Conservation (phyloP, 30 jellyfish, hydroid and myxozoan species). For the Turritopsis dohrnii region DNA sequence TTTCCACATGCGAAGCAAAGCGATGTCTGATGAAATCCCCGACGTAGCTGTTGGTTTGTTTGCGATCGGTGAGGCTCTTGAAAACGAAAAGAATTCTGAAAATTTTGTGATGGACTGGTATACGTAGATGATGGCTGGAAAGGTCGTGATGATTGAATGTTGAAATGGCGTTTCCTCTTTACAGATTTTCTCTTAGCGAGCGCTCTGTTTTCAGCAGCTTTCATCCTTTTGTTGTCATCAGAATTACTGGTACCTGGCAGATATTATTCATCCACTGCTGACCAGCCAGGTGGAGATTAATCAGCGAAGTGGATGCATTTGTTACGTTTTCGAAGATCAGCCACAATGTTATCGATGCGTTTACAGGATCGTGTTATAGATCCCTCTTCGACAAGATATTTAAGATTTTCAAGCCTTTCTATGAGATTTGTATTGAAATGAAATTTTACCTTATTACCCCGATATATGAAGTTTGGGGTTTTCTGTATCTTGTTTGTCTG, state of each 20-base stretch:
- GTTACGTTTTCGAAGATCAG: neutral
- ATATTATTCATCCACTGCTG: neutral
- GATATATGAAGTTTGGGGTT: neutral
- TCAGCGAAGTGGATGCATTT: neutral
- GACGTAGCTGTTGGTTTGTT: no score
- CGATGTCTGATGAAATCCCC: no score
- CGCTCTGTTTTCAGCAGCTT: neutral
- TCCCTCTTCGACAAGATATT: neutral
- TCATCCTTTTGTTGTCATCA: neutral
- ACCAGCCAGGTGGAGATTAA: neutral
- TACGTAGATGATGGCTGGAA: neutral
- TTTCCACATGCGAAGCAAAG: no score
- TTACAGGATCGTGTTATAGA: neutral
- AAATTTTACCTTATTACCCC: neutral
- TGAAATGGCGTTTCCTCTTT: neutral
- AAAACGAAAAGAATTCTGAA: neutral
- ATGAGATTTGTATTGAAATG: neutral
- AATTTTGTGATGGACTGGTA: neutral
- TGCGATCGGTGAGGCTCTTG: neutral
- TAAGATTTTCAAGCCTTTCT: neutral
- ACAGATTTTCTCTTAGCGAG: neutral
- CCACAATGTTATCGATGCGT: neutral
- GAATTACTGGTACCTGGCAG: neutral
- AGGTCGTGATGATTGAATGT: neutral
- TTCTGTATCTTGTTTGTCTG: neutral